Conservation (phyloP, 2,797 vertebrate species). For the Staurois parvus region DNA sequence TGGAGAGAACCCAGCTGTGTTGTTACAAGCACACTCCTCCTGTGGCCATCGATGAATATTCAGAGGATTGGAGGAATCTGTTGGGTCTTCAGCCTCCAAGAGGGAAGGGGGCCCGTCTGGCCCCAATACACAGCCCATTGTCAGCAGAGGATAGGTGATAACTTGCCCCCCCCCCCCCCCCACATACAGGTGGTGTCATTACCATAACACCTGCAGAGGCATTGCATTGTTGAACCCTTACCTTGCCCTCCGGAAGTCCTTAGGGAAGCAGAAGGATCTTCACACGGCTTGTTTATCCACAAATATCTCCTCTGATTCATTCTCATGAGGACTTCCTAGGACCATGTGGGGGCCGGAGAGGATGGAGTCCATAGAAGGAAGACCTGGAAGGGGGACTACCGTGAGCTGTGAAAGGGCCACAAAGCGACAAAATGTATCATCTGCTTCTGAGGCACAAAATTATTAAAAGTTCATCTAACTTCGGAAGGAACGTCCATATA, state of each 20-base stretch:
- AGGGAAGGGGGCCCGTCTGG: conserved; percentile 35
- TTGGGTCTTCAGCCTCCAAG: conserved; percentile 27
- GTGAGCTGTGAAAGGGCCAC: too few relatives aligned
- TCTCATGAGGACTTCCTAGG: not conserved
- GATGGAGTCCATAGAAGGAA: too few relatives aligned
- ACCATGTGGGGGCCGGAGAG: too few relatives aligned
- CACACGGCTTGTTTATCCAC: conserved; percentile 35
- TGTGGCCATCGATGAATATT: not conserved
- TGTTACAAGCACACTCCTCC: too few relatives aligned
- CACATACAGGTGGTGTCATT: too few relatives aligned
- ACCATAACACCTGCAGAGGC: conserved; percentile 36
- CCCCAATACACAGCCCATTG: conserved; percentile 53
- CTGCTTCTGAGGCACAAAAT: too few relatives aligned
- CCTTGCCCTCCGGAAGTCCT: conserved; percentile 26
- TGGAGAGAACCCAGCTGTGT: too few relatives aligned
- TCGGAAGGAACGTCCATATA: too few relatives aligned
- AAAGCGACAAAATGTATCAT: too few relatives aligned
- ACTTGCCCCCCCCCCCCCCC: too few relatives aligned
- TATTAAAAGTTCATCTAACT: too few relatives aligned
- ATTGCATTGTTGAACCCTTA: conserved; percentile 49
- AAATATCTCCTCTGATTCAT: conserved; percentile 32
- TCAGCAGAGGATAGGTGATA: conserved; percentile 25
- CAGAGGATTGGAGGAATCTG: conserved; percentile 1
- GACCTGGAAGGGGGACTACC: too few relatives aligned
- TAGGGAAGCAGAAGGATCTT: conserved; percentile 42